These are phyloP conservation scores for Musca domestica DNA, from an alignment of 1,140 invertebrate genomes.

Conservation along the genomic window DNA sequence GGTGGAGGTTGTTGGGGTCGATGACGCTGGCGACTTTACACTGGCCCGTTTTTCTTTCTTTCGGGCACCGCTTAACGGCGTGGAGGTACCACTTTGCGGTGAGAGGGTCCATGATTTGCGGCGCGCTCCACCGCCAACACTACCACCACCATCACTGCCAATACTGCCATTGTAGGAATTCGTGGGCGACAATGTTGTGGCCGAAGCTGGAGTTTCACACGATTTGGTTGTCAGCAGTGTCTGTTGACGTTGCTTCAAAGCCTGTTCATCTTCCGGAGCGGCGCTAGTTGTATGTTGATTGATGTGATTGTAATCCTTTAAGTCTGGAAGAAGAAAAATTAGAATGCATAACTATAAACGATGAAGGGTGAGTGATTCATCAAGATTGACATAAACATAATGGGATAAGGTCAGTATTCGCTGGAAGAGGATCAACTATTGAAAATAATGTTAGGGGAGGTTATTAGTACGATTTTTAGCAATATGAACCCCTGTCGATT, in stretches of 20 bases:
- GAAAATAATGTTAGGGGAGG: too few relatives aligned
- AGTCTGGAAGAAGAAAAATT: constrained; percentile 26
- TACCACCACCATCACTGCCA: constrained; percentile 44
- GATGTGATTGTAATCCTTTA: constrained; percentile 29
- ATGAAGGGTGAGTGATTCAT: too few relatives aligned
- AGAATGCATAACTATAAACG: constrained; percentile 22
- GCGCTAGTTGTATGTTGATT: constrained; percentile 13
- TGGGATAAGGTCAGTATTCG: too few relatives aligned
- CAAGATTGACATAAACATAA: too few relatives aligned
- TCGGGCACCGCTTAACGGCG: constrained; percentile 39
- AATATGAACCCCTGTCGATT: too few relatives aligned
- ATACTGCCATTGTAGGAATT: constrained; percentile 50
- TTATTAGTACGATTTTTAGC: too few relatives aligned
- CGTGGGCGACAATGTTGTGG: constrained; percentile 40
- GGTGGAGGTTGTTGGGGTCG: background rate
- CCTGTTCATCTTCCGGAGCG: background rate
- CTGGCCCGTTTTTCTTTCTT: constrained; percentile 34
- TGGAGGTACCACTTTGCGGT: constrained; percentile 39
- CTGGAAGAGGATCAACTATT: too few relatives aligned
- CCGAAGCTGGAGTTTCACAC: constrained; percentile 36
- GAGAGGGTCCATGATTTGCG: constrained; percentile 50
- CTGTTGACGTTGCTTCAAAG: constrained; percentile 34
- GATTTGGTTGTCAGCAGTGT: constrained; percentile 44
- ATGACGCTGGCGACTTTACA: constrained; percentile 25
- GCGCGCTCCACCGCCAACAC: constrained; percentile 42